Evolutionary conservation across 2,113 vertebrate genomes (phyloP).

Genomic region (Festucalex cinctus): DNA sequence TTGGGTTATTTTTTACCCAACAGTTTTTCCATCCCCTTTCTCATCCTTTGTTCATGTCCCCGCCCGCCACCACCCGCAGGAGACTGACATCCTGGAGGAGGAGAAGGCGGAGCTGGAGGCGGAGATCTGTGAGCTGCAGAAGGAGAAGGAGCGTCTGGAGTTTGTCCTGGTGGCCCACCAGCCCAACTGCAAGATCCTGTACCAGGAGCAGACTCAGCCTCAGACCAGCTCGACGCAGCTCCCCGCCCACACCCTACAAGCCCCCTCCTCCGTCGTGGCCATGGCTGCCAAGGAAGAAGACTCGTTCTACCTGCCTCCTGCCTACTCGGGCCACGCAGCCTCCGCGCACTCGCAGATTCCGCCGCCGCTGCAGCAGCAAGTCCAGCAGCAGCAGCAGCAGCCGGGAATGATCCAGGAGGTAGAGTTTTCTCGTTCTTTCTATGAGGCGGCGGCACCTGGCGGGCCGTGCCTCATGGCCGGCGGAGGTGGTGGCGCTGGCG

Average conservation of each 20-base stretch:
- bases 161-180: conserved; percentile 92
- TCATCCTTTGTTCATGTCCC: not conserved
- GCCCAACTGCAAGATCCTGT: conserved; percentile 87
- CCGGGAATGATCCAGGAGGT: conserved; percentile 84
- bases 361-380: conserved; percentile 67
- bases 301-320: conserved; percentile 79
- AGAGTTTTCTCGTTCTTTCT: conserved; percentile 90
- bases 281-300: conserved; percentile 83
- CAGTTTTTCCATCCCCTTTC: not conserved
- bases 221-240: conserved; percentile 50
- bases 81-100: conserved; percentile 93
- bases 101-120: conserved; percentile 92
- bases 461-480: conserved; percentile 78
- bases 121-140: conserved; percentile 91
- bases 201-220: conserved; percentile 73
- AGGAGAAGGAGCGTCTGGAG: conserved; percentile 93
- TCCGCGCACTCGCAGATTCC: conserved; percentile 69
- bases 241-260: conserved; percentile 51
- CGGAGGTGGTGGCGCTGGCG: conserved; percentile 36
- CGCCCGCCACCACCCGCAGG: conserved; percentile 75
- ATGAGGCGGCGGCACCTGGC: conserved; percentile 75
- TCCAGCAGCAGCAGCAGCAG: conserved; percentile 63
- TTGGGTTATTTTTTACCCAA: no score
- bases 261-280: conserved; percentile 72
- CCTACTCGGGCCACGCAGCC: conserved; percentile 73